A percentile compares a stretch with the other conserved stretches of the same genome.
Evolutionary conservation across 2,797 vertebrate genomes (phyloP).

Genomic region (Ctenochaetus hawaiiensis): DNA sequence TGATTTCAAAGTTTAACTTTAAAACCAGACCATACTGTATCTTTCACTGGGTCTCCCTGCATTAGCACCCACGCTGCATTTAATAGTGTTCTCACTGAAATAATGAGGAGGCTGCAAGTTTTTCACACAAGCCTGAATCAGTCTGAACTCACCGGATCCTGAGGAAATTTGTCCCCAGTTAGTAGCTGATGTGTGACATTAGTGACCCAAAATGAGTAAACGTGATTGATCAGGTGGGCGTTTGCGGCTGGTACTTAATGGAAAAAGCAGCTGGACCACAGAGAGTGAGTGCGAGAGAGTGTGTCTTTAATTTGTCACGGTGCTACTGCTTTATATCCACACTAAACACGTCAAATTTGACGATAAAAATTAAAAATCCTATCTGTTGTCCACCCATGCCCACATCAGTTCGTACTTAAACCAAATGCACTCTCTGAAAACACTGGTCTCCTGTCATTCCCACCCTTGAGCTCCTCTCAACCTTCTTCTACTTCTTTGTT

Average conservation of each 20-base stretch:
- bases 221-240: constrained; percentile 39
- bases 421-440: background rate
- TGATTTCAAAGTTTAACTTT: background rate
- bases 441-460: background rate
- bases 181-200: constrained; percentile 6
- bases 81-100: background rate
- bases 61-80: background rate
- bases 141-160: no score
- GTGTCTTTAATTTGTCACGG: constrained; percentile 37
- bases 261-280: constrained; percentile 58
- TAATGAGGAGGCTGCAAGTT: background rate
- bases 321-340: constrained; percentile 4
- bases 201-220: constrained; percentile 10
- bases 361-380: background rate
- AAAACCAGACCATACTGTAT: background rate
- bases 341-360: constrained; percentile 12
- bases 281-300: constrained; percentile 10
- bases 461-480: background rate
- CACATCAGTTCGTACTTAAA: background rate
- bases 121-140: background rate
- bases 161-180: background rate
- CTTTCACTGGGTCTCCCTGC: background rate
- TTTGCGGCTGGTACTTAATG: constrained; percentile 23
- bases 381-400: background rate
- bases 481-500: constrained; percentile 11